These are phyloP conservation scores for Eulemur albifrons DNA, from an alignment of 2,797 vertebrate genomes.

Conservation along the genomic window DNA sequence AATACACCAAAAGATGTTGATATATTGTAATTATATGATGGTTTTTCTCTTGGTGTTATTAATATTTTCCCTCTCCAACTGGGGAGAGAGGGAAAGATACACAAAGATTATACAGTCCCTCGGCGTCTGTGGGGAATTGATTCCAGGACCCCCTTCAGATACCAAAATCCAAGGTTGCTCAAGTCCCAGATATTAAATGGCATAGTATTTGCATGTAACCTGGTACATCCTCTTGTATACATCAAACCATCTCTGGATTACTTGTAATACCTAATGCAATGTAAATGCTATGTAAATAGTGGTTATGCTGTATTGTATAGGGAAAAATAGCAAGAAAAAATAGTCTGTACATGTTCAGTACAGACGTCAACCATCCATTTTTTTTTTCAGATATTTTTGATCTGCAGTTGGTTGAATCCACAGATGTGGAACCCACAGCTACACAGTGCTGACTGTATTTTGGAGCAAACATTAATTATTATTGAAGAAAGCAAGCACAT, in stretches of 20 bases:
- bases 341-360: background rate
- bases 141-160: background rate
- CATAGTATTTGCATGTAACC: background rate
- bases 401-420: background rate
- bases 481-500: background rate
- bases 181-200: background rate
- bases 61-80: background rate
- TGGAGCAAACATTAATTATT: background rate
- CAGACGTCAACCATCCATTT: background rate
- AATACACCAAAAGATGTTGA: background rate
- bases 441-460: background rate
- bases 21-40: background rate
- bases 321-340: background rate
- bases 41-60: background rate
- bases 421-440: background rate
- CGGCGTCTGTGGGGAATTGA: background rate
- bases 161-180: background rate
- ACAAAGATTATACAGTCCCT: background rate
- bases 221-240: background rate
- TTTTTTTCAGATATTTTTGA: background rate
- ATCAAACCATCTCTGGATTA: background rate
- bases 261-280: background rate
- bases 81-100: background rate
- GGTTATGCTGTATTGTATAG: background rate
- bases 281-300: background rate